Evolutionary conservation across 2,113 vertebrate species (phyloP).

Genomic region (Lepidothrix coronata): DNA sequence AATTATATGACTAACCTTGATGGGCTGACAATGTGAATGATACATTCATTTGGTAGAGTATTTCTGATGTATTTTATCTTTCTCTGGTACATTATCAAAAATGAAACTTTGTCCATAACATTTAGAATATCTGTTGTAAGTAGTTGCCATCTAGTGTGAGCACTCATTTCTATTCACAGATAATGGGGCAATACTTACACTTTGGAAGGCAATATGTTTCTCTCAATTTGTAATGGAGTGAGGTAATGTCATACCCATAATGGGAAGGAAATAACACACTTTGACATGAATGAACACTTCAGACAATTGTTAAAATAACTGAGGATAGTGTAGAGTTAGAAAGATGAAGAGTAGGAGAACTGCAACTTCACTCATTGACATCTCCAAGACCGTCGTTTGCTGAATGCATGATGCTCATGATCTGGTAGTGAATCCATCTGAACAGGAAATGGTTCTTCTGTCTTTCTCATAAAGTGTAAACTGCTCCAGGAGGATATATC

Average conservation of each 20-base stretch:
- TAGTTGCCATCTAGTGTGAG: conserved; percentile 51
- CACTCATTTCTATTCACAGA: conserved; percentile 57
- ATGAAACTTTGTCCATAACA: conserved; percentile 51
- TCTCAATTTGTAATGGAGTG: conserved; percentile 35
- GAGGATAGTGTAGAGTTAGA: conserved; percentile 30
- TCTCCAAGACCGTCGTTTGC: neutral
- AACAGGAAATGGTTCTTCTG: neutral
- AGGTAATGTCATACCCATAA: conserved; percentile 49
- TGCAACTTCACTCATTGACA: neutral
- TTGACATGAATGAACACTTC: conserved; percentile 56
- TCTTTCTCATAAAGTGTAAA: neutral
- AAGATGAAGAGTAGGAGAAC: neutral
- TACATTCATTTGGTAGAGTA: conserved; percentile 50
- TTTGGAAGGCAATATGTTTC: conserved; percentile 56
- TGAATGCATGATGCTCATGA: neutral
- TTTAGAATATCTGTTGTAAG: conserved; percentile 55
- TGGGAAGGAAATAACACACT: conserved; percentile 60
- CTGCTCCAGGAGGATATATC: neutral
- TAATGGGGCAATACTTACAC: conserved; percentile 24
- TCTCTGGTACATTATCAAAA: conserved; percentile 62
- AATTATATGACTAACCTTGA: conserved; percentile 64
- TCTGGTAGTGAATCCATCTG: neutral
- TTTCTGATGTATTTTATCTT: conserved; percentile 70
- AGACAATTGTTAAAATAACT: conserved; percentile 63
- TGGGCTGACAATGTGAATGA: conserved; percentile 50